Evolutionary conservation across 2,113 vertebrate species (phyloP), one percentile per base, ranked within the genome.

Genomic region (Solenodon paradoxus): DNA sequence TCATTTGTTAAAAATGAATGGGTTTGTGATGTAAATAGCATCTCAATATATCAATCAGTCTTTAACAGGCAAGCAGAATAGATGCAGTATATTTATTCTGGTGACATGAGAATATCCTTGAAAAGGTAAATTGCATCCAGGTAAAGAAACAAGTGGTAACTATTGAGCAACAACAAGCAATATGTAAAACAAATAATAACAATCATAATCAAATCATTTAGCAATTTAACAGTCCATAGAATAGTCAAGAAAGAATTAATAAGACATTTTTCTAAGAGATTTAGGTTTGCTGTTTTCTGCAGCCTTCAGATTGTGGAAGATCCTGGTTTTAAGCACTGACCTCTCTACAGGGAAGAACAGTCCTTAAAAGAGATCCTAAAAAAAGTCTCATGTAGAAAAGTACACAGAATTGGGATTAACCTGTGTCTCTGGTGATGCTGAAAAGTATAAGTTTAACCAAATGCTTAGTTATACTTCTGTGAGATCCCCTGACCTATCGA

Each of bases 121-220:
- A 40, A 94, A 81, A 30, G 40, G 7, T 15, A 78, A 20, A 1
- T 92, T 72, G 3, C 71, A 87, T 4, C 57, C 9, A 5, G 15
- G 17, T 77, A 75, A 95, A 94, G 89, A 95, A 16, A 78, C 61
- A 86, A 57, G n/a, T 7, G 57, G 24, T 38, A n/a, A n/a, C n/a
- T n/a, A n/a, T n/a, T n/a, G n/a, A n/a, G n/a, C n/a, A n/a, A n/a
- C n/a, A n/a, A n/a, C n/a, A n/a, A n/a, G n/a, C n/a, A n/a, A n/a
- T n/a, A n/a, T n/a, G n/a, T n/a, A n/a, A n/a, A n/a, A n/a, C n/a
- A n/a, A n/a, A n/a, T n/a, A n/a, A n/a, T n/a, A n/a, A n/a, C n/a
- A n/a, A n/a, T n/a, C n/a, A n/a, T n/a, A n/a, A n/a, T n/a, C n/a
- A n/a, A n/a, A n/a, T n/a, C n/a, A n/a, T n/a, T 86, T 11, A 22